Evolutionary conservation across 2,888 invertebrate genomes (phyloP).

Genomic region (Esperia sulphurella): DNA sequence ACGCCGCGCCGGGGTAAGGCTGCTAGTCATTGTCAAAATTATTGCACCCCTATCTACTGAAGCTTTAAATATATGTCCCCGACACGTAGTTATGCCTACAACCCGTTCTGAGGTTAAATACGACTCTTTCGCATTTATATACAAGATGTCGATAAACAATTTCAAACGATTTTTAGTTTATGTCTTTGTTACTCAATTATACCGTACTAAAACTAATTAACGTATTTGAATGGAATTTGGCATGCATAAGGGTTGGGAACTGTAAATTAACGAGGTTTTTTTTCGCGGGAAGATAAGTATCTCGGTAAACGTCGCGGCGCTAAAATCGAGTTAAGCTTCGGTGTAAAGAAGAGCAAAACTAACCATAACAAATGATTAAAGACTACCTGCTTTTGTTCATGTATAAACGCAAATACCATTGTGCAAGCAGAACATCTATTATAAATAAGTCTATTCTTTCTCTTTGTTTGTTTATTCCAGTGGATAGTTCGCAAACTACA

Average conservation of each 20-base stretch:
- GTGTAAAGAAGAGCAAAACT: no score
- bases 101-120: constrained; percentile 48
- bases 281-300: no score
- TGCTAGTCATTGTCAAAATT: constrained; percentile 80
- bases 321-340: no score
- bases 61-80: constrained; percentile 78
- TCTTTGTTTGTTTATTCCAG: constrained; percentile 43
- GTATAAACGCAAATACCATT: constrained; percentile 1
- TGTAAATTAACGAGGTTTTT: no score
- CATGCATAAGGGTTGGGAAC: no score
- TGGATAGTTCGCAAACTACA: constrained; percentile 59
- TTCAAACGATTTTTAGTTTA: not conserved
- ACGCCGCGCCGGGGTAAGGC: constrained; percentile 76
- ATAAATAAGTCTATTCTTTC: constrained; percentile 37
- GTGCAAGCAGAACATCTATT: constrained; percentile 16
- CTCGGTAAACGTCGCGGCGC: no score
- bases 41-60: constrained; percentile 80
- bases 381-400: not conserved
- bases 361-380: not conserved
- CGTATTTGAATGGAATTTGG: not conserved
- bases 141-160: constrained; percentile 29
- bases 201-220: not conserved
- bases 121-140: constrained; percentile 34
- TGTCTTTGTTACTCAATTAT: not conserved
- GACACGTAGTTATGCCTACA: constrained; percentile 71